Conservation (phyloP, 2,888 invertebrate species). For the Eristalinus sepulchralis region DNA sequence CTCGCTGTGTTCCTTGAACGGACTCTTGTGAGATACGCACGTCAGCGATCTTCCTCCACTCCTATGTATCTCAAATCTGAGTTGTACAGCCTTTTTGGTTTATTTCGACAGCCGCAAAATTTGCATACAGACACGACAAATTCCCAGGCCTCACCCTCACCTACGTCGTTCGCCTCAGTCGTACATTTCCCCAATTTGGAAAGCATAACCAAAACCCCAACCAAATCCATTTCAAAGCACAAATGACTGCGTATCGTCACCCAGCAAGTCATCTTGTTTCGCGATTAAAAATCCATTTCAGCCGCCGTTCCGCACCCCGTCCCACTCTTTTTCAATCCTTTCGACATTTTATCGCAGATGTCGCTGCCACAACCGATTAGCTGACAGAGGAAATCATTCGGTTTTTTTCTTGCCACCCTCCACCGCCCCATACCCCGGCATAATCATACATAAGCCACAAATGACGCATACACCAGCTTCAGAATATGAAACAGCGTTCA, state of each 20-base stretch:
- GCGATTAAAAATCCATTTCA: slow-evolving; percentile 57
- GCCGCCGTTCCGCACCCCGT: not conserved
- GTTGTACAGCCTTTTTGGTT: no score
- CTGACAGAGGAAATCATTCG: slow-evolving; percentile 20
- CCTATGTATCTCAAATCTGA: no score
- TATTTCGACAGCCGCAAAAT: no score
- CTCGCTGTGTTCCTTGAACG: no score
- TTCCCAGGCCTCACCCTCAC: no score
- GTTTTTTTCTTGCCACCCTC: slow-evolving; percentile 12
- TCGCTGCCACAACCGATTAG: slow-evolving; percentile 57
- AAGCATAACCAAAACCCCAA: no score
- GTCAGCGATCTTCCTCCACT: no score
- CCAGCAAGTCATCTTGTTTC: not conserved
- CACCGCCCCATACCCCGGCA: slow-evolving; percentile 1
- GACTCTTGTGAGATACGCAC: no score
- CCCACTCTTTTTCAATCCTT: slow-evolving; percentile 34
- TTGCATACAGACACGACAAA: no score
- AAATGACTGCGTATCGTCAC: not conserved
- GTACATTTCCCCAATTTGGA: no score
- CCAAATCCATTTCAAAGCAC: not conserved
- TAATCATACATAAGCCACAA: slow-evolving; percentile 58
- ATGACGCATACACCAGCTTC: slow-evolving; percentile 40
- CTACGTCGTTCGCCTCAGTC: no score
- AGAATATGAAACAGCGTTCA: not conserved
- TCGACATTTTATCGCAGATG: slow-evolving; percentile 55